Base-by-base conservation (phyloP, 2,113 vertebrate species). In the Bettongia penicillata region DNA sequence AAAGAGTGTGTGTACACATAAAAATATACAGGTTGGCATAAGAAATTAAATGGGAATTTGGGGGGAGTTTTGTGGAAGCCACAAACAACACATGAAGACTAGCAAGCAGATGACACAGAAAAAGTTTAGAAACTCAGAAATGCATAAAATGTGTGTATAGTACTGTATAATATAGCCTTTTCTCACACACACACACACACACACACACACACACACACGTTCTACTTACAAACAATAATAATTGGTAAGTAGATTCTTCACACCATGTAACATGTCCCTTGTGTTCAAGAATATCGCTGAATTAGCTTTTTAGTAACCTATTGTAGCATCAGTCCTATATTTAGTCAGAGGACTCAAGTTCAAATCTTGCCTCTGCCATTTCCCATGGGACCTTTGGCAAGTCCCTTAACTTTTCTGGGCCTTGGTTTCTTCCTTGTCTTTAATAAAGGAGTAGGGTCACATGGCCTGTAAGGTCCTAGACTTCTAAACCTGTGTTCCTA, bases 241-340 rank as follows among this genome's bases (percentile, higher is more conserved):
- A 68, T 68, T n/a, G 43, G 5, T 43, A 77, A 77, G 37, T 22
- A 77, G 37, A 77, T 43, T n/a, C 1, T 43, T 77, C 68, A 16
- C 16, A 77, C 6, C 37, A 43, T 19, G 5, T 14, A 68, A 68
- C 61, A 68, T 22, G 68, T 43, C 6, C 37, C 1, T 37, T 3
- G 12, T 16, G 12, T 68, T 37, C 3, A 6, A 31, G 28, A 68
- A 68, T 14, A 57, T 10, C 57, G 92, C 91, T 94, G 52, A 95
- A 95, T 52, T 52, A 3, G 16, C 37, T 26, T 53, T 95, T 93
- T 93, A 94, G 53, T 84, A 95, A 94, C 19, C 92, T 94, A 95
- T 31, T 37, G 3, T 37, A 68, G 12, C 4, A 37, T 28, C 31
- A 68, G 3, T 16, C 31, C 31, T 37, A 12, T 16, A 68, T 37